Percentiles rank a stretch among this genome's conserved stretches.
Evolutionary conservation across 2,888 invertebrate species (phyloP).

Genomic region (Cerceris rybyensis): DNA sequence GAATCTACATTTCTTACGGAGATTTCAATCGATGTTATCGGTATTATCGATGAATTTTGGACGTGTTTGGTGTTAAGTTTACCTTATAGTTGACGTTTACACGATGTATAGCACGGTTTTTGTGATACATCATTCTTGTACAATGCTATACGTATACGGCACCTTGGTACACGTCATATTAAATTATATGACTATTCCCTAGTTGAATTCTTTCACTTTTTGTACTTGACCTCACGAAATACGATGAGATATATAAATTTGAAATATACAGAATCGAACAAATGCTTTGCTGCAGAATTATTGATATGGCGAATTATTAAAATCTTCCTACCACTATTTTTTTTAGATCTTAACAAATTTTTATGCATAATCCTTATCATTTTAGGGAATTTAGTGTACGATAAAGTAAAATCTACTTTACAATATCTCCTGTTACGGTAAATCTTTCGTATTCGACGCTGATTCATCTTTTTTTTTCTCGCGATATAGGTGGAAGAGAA

Average conservation of each 20-base stretch:
- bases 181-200: slow-evolving; percentile 5
- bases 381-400: too few relatives aligned
- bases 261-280: background rate
- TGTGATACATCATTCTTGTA: background rate
- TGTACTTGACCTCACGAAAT: background rate
- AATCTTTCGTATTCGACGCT: background rate
- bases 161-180: slow-evolving; percentile 21
- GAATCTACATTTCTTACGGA: too few relatives aligned
- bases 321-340: too few relatives aligned
- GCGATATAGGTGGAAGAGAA: background rate
- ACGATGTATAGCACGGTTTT: background rate
- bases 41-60: too few relatives aligned
- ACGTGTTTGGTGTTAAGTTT: too few relatives aligned
- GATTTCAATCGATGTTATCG: too few relatives aligned
- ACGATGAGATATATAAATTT: background rate
- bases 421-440: background rate
- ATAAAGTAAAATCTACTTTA: too few relatives aligned
- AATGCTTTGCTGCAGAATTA: too few relatives aligned
- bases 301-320: too few relatives aligned
- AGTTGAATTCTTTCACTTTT: background rate
- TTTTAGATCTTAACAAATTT: too few relatives aligned
- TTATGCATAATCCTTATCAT: too few relatives aligned
- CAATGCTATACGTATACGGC: background rate
- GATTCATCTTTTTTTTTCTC: background rate
- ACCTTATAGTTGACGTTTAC: background rate